A percentile compares a stretch with the other conserved stretches of the same genome.
Evolutionary conservation across 1,140 invertebrate species (phyloP).

Genomic region (Scaptomyza montana): DNA sequence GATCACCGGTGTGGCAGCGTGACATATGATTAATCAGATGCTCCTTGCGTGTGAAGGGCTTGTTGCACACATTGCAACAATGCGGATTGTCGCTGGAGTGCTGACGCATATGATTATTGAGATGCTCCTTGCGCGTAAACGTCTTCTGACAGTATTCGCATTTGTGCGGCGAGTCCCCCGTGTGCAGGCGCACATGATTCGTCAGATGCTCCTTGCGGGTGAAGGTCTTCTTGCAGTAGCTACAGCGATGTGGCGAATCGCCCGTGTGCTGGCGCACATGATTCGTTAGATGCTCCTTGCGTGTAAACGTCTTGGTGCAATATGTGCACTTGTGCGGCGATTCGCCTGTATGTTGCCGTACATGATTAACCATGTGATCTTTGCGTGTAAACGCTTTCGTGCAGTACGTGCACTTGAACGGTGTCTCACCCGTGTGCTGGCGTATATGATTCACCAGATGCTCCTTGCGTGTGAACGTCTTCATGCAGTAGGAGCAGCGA

Average conservation of each 20-base stretch:
- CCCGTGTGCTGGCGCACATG: conserved; percentile 91
- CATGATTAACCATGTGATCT: conserved; percentile 89
- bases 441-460: conserved; percentile 91
- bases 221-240: conserved; percentile 90
- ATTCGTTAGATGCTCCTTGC: conserved; percentile 89
- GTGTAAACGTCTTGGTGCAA: conserved; percentile 92
- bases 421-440: conserved; percentile 93
- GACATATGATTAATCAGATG: conserved; percentile 90
- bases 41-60: conserved; percentile 93
- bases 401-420: conserved; percentile 93
- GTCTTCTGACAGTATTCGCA: conserved; percentile 93
- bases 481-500: conserved; percentile 88
- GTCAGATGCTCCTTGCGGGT: conserved; percentile 95
- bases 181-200: conserved; percentile 91
- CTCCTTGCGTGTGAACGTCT: conserved; percentile 90
- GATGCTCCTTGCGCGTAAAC: conserved; percentile 92
- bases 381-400: conserved; percentile 94
- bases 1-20: conserved; percentile 94
- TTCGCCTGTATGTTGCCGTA: conserved; percentile 95
- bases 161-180: conserved; percentile 91
- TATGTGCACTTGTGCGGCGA: conserved; percentile 91
- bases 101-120: conserved; percentile 90
- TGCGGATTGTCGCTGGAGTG: conserved; percentile 92
- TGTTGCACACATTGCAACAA: conserved; percentile 92
- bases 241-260: conserved; percentile 90